Evolutionary conservation across 2,113 vertebrate genomes (phyloP).

Genomic region (Centropristis striata): DNA sequence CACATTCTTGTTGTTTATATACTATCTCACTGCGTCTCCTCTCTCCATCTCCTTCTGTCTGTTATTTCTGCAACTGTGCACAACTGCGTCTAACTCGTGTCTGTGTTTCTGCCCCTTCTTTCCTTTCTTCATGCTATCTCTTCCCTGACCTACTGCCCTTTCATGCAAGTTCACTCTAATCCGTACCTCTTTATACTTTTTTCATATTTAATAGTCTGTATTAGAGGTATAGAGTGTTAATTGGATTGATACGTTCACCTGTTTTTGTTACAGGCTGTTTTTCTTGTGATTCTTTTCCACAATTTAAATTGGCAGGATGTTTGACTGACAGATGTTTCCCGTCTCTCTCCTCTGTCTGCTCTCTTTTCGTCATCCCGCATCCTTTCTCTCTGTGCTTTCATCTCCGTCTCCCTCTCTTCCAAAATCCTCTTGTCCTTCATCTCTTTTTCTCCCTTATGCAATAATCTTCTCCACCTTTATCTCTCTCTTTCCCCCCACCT

Average conservation of each 20-base stretch:
- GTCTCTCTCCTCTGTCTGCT: constrained; percentile 28
- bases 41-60: background rate
- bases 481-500: background rate
- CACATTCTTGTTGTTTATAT: constrained; percentile 2
- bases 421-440: constrained; percentile 60
- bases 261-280: background rate
- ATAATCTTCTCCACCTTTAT: constrained; percentile 49
- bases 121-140: background rate
- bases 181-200: background rate
- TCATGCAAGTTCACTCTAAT: background rate
- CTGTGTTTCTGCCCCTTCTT: background rate
- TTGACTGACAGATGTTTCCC: constrained; percentile 51
- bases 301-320: constrained; percentile 35
- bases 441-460: constrained; percentile 21
- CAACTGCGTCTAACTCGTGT: background rate
- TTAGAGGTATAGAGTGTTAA: background rate
- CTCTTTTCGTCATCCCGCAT: constrained; percentile 26
- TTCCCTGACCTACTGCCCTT: background rate
- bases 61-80: constrained; percentile 1
- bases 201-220: background rate
- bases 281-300: background rate
- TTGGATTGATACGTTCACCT: background rate
- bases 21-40: background rate
- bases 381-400: constrained; percentile 38
- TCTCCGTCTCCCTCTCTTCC: constrained; percentile 29